These are phyloP conservation scores for Cryptocephalus moraei DNA, from an alignment of 2,888 invertebrate species.

Conservation along the genomic window DNA sequence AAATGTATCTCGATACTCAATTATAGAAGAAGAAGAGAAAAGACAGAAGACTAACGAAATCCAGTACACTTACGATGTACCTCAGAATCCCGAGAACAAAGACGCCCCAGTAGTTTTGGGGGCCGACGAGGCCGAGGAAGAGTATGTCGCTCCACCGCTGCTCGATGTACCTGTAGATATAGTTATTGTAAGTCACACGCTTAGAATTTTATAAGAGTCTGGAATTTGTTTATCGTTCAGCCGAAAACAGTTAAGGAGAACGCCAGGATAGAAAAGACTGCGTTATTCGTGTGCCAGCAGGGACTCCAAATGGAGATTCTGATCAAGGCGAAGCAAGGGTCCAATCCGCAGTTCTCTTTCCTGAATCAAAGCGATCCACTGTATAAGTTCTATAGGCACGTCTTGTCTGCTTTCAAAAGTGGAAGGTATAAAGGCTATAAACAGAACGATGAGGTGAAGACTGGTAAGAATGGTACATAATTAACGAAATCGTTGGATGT, in stretches of 20 bases:
- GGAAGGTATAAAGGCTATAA: constrained; percentile 54
- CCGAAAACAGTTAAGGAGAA: constrained; percentile 81
- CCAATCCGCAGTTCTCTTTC: constrained; percentile 89
- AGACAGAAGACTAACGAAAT: constrained; percentile 67
- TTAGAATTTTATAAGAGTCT: constrained; percentile 3
- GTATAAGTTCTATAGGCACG: constrained; percentile 81
- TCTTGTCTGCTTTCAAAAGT: constrained; percentile 57
- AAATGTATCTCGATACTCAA: too few relatives aligned
- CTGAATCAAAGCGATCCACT: constrained; percentile 75
- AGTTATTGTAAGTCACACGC: constrained; percentile 48
- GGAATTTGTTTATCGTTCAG: constrained; percentile 39
- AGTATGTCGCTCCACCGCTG: constrained; percentile 61
- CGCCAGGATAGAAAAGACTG: constrained; percentile 92
- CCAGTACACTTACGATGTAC: constrained; percentile 62
- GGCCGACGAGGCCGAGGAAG: constrained; percentile 56
- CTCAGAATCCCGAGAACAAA: constrained; percentile 40
- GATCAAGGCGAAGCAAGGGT: constrained; percentile 92
- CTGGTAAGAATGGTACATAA: constrained; percentile 25
- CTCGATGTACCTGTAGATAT: constrained; percentile 70
- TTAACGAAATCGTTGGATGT: too few relatives aligned
- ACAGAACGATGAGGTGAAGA: constrained; percentile 18
- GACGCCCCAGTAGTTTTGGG: constrained; percentile 30
- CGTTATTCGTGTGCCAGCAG: constrained; percentile 76
- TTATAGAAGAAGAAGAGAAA: constrained; percentile 77
- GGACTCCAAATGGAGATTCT: constrained; percentile 98